Evolutionary conservation across 2,888 invertebrate species (phyloP), one percentile per base, ranked within the genome.

Genomic region (Leucophora obtusa): DNA sequence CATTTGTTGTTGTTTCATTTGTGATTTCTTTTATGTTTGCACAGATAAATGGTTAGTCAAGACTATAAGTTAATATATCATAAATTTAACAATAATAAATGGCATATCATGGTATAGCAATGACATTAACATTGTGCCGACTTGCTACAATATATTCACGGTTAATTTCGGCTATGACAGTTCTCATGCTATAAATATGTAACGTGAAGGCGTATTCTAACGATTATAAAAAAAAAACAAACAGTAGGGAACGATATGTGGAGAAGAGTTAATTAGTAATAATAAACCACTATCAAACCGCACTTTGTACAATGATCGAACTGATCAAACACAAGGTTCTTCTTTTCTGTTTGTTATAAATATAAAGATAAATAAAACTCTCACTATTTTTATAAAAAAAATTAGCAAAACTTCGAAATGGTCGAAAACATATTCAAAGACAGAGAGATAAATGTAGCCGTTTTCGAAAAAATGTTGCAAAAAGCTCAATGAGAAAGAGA

Each of bases 281-380:
- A 66, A 66, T 62, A 28, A 56, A 51, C 15, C 15, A 43, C 21
- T 59, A 58, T 15, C 17, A 77, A 76, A 63, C 63, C 70, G 59
- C 53, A 77, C 58, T 70, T 76, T 70, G 51, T 38, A 58, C 76
- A 70, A 63, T 18, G 70, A 58, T 76, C 76, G 50, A 65, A 68
- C 51, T 18, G 70, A 63, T 76, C 70, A 58, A 65, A 68, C 51
- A 60, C 38, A 68, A 74, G 73, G 51, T 66, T 65, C 33, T 51
- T 53, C 51, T 38, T 59, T 47, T 58, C 14, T 18, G n/a, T 9
- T 54, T 1, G 14, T 21, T 28, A n/a, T n/a, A 28, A 28, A 28
- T 28, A 68, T 8, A 24, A 15, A 73, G 28, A 56, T 24, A 63
- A 43, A 56, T 28, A 65, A 73, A 73, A 65, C 72, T 58, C 65